Evolutionary conservation across 2,113 vertebrate species (phyloP).

Genomic region (Vidua macroura): DNA sequence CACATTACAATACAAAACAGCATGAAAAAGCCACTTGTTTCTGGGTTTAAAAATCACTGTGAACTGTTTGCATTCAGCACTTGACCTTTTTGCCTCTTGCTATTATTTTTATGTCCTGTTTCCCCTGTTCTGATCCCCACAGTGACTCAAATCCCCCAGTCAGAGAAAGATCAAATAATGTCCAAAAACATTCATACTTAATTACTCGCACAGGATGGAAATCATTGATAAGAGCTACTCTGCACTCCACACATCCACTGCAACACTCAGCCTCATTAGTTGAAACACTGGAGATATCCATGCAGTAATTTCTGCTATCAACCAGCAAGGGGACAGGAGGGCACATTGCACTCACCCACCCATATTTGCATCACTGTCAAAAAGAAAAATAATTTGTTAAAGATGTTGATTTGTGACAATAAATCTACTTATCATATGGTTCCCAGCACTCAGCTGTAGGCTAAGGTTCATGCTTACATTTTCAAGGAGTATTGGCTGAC

Average conservation of each 20-base stretch:
- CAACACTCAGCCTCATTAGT: neutral
- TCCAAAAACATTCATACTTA: slow-evolving; percentile 24
- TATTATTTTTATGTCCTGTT: neutral
- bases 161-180: slow-evolving; percentile 11
- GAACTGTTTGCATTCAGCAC: neutral
- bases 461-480: neutral
- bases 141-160: slow-evolving; percentile 2
- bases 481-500: neutral
- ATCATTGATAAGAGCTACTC: slow-evolving; percentile 15
- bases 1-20: neutral
- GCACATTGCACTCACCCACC: neutral
- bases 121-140: neutral
- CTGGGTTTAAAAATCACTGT: neutral
- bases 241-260: neutral
- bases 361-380: neutral
- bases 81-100: neutral
- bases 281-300: neutral
- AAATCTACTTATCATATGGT: neutral
- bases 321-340: neutral
- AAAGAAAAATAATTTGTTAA: neutral
- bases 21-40: neutral
- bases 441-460: neutral
- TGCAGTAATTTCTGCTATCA: neutral
- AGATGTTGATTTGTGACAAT: neutral
- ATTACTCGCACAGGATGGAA: slow-evolving; percentile 15